Conservation (phyloP, 2,888 invertebrate species). For the Ecliptopera silaceata region DNA sequence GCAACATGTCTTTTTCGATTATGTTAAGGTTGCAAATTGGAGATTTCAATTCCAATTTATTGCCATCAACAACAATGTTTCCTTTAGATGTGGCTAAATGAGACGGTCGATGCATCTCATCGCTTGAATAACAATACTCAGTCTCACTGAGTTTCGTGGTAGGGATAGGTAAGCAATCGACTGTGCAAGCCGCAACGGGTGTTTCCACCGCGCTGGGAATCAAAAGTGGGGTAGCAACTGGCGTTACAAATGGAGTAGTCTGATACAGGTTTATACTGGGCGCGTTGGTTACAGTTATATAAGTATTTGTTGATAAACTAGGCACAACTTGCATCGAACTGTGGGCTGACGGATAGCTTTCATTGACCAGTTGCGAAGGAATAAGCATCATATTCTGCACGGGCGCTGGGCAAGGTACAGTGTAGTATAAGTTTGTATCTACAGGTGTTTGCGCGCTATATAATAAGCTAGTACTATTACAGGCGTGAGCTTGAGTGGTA, state of each 20-base stretch:
- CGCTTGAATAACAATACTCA: conserved; percentile 4
- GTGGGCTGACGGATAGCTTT: conserved; percentile 48
- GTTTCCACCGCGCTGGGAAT: conserved; percentile 49
- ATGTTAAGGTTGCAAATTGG: neutral
- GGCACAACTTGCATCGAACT: conserved; percentile 35
- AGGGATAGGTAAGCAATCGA: conserved; percentile 18
- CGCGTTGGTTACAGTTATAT: conserved; percentile 45
- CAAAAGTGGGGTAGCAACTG: conserved; percentile 51
- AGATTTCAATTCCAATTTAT: neutral
- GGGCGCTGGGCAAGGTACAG: conserved; percentile 44
- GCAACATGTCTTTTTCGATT: conserved; percentile 11
- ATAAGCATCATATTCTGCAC: conserved; percentile 58
- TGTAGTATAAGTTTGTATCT: conserved; percentile 43
- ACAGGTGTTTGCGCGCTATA: conserved; percentile 19
- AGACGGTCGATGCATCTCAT: conserved; percentile 5
- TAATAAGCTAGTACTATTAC: conserved; percentile 11
- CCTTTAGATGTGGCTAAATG: neutral
- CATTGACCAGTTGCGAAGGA: conserved; percentile 55
- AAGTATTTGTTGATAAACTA: conserved; percentile 42
- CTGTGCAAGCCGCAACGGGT: conserved; percentile 29
- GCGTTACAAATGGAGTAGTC: conserved; percentile 50
- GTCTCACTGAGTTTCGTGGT: conserved; percentile 2
- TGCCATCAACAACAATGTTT: conserved; percentile 2
- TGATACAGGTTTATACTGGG: conserved; percentile 55
- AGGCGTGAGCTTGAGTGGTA: conserved; percentile 7